Conservation (phyloP, 2,113 vertebrate species). For the Eleginops maclovinus region DNA sequence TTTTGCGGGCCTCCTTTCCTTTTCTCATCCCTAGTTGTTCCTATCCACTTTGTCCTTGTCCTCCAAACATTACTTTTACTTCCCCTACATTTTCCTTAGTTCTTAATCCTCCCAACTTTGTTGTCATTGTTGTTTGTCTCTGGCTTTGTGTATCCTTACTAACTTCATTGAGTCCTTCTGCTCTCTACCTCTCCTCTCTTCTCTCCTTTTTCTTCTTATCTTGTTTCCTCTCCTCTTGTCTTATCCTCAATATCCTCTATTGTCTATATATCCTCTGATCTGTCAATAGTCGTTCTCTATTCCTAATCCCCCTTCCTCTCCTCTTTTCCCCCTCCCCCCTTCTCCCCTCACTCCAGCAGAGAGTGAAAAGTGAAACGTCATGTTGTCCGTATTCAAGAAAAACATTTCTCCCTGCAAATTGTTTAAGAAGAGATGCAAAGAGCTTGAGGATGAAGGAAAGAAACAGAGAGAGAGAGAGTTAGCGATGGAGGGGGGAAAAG, state of each 20-base stretch:
- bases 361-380: conserved; percentile 44
- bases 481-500: conserved; percentile 1
- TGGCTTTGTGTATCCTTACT: no score
- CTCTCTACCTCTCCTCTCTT: no score
- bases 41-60: no score
- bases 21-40: no score
- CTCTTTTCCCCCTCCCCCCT: no score
- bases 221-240: neutral
- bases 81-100: no score
- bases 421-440: conserved; percentile 83
- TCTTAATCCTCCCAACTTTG: no score
- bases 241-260: no score
- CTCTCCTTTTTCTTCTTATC: neutral
- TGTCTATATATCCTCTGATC: no score
- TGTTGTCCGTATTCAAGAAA: conserved; percentile 33
- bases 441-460: conserved; percentile 3
- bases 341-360: neutral
- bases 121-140: no score
- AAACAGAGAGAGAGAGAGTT: neutral
- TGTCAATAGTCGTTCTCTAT: no score
- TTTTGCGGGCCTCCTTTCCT: neutral
- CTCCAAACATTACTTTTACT: no score
- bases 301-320: neutral
- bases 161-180: neutral
- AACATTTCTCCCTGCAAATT: conserved; percentile 35